phyloP scores from a whole-genome alignment of 2,113 vertebrate species.

The Geothlypis trichas region DNA sequence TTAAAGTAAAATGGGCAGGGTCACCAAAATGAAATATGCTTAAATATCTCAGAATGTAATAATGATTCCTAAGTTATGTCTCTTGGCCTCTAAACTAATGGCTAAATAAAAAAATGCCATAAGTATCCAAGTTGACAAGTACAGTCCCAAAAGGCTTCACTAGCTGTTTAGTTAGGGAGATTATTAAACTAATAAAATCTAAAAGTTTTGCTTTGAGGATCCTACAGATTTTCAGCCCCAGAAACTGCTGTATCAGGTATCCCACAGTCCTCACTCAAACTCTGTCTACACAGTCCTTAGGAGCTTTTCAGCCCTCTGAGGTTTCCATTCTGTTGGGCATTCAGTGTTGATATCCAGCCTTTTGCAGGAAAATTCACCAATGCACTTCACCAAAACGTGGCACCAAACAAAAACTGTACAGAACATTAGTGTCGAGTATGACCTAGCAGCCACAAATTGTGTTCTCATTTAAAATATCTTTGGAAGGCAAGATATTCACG shows the following conservation, averaged over 20 bases:
- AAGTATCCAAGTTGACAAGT: neutral
- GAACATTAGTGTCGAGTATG: neutral
- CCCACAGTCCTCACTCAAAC: neutral
- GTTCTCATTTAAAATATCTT: neutral
- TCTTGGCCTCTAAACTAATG: neutral
- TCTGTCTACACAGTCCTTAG: neutral
- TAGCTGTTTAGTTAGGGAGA: neutral
- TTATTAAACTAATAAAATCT: neutral
- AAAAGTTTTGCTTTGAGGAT: neutral
- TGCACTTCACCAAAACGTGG: rapidly evolving
- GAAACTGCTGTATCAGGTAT: neutral
- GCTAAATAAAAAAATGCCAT: neutral
- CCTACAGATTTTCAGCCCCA: neutral
- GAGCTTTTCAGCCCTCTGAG: neutral
- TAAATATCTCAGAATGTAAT: neutral
- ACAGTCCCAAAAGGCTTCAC: neutral
- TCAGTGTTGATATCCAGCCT: neutral
- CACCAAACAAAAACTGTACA: neutral
- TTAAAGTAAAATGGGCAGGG: neutral
- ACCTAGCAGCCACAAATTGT: neutral
- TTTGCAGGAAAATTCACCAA: neutral
- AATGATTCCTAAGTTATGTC: neutral
- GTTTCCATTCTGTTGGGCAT: neutral
- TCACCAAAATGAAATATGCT: neutral
- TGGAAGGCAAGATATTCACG: neutral